Percentiles rank a stretch among this genome's conserved stretches.
phyloP scores from a whole-genome alignment of 2,888 invertebrate genomes.

The Epirrhoe alternata region DNA sequence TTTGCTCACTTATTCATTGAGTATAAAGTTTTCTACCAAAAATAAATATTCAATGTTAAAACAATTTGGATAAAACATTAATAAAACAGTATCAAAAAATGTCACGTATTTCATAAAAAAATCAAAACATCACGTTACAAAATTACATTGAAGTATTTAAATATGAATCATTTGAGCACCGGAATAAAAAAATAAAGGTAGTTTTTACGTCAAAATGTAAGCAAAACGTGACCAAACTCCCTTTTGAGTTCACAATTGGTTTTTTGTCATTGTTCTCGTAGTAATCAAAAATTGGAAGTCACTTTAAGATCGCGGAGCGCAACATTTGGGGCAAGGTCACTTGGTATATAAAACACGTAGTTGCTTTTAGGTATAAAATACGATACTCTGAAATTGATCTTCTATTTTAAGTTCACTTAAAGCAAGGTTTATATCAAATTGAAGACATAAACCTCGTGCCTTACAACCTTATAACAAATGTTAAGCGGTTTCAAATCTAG shows the following conservation, averaged over 20 bases:
- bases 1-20: background rate
- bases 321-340: slow-evolving; percentile 44
- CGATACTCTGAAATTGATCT: slow-evolving; percentile 22
- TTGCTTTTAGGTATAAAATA: slow-evolving; percentile 30
- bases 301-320: slow-evolving; percentile 55
- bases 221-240: slow-evolving; percentile 44
- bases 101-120: slow-evolving; percentile 20
- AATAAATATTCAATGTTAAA: background rate
- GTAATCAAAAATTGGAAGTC: slow-evolving; percentile 58
- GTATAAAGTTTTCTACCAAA: background rate
- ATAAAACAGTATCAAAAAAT: slow-evolving; percentile 4
- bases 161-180: slow-evolving; percentile 37
- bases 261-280: slow-evolving; percentile 52
- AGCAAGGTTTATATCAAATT: slow-evolving; percentile 11
- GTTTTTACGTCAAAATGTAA: slow-evolving; percentile 42
- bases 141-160: slow-evolving; percentile 33
- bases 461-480: no score
- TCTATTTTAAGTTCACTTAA: slow-evolving; percentile 16
- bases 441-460: no score
- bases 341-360: slow-evolving; percentile 41
- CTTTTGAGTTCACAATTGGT: slow-evolving; percentile 44
- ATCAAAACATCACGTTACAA: slow-evolving; percentile 27
- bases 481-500: no score
- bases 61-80: slow-evolving; percentile 1
- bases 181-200: slow-evolving; percentile 41